Evolutionary conservation across 2,797 vertebrate genomes (phyloP).

Genomic region (Pseudomugil tenellus): DNA sequence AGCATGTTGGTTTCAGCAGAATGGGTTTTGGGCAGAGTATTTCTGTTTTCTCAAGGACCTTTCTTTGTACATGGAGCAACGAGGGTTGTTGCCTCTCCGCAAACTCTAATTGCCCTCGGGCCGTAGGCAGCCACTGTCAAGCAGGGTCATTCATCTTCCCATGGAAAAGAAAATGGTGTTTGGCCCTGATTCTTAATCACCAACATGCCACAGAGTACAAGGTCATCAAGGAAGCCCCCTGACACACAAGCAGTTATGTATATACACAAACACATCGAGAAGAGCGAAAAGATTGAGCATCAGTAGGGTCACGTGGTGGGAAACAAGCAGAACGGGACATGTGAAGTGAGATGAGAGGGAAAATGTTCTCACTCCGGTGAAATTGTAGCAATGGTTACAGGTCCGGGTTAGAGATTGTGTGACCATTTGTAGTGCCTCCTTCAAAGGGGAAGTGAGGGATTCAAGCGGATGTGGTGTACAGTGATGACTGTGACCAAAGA

Average conservation of each 20-base stretch:
- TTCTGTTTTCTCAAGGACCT: constrained; percentile 73
- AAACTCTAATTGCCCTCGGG: constrained; percentile 81
- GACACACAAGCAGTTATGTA: constrained; percentile 40
- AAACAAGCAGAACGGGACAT: background rate
- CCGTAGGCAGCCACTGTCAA: constrained; percentile 80
- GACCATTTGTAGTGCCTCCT: constrained; percentile 50
- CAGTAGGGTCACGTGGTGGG: background rate
- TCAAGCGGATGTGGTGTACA: constrained; percentile 34
- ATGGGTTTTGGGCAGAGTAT: constrained; percentile 60
- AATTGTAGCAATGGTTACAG: constrained; percentile 46
- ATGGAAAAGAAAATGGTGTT: constrained; percentile 80
- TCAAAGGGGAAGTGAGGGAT: constrained; percentile 65
- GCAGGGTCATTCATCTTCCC: constrained; percentile 83
- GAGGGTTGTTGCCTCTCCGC: constrained; percentile 73
- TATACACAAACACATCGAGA: constrained; percentile 2
- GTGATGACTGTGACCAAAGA: constrained; percentile 52
- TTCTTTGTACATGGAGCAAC: constrained; percentile 62
- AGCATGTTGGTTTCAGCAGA: constrained; percentile 63
- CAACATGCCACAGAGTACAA: constrained; percentile 77
- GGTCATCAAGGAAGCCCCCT: constrained; percentile 76
- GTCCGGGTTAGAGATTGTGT: constrained; percentile 52
- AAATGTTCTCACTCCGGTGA: constrained; percentile 40
- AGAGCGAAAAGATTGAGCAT: background rate
- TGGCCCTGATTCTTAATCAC: constrained; percentile 84
- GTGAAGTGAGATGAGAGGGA: constrained; percentile 8